Evolutionary conservation across 2,888 invertebrate genomes (phyloP), one percentile per base, ranked within the genome.

Genomic region (Troides helena): DNA sequence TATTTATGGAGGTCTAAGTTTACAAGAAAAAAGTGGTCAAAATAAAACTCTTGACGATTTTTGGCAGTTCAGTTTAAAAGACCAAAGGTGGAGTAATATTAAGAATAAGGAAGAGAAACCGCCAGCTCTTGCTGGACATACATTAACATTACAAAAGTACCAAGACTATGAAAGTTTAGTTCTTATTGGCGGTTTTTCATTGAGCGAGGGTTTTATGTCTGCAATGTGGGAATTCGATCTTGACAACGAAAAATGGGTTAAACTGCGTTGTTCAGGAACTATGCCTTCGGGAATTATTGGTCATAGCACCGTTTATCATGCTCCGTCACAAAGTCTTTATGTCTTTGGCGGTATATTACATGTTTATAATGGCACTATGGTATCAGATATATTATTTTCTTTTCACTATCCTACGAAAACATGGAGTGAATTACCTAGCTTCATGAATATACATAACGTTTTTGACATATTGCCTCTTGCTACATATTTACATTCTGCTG

Each of bases 31-130:
- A 84, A 87, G 88, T 73, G 88, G 87, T 2, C 88, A 94, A 63
- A 94, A 95, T 80, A 94, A 95, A 80, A 95, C 98, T 2, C 92
- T 98, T 1, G 95, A 94, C 60, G 98, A 98, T 83, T 97, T 98
- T 82, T 99, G 98, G 98, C 97, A 96, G 80, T 99, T 98, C 81
- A 96, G 96, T 77, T 93, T 97, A 71, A 96, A 96, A 80, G 96
- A 97, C 83, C 96, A 97, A 77, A 93, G 96, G 62, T 97, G 97
- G 97, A 95, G 94, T 74, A 95, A 95, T 76, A 95, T 96, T 21
- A 93, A 92, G 65, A 92, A 93, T 66, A 89, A 88, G 75, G 92
- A 93, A 68, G 91, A 92, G 59, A 87, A 90, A 36, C 94, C 94
- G 65, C 96, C 97, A 0, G 94, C 96, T 0, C 87, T 98, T n/a